phyloP scores from a whole-genome alignment of 2,888 invertebrate genomes.

The Allygus modestus region DNA sequence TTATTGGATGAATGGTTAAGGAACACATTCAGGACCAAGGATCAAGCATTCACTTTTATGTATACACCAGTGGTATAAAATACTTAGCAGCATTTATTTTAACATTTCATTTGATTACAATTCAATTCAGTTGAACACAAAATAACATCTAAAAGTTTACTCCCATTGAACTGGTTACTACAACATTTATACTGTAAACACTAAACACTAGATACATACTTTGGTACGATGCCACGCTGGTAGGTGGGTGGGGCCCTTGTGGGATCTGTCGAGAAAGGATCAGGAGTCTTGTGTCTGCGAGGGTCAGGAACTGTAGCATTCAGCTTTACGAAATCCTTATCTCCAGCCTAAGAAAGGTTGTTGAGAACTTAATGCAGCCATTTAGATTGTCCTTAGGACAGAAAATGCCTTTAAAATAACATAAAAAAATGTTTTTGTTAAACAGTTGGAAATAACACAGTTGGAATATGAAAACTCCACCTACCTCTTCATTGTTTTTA shows the following conservation, averaged over 20 bases:
- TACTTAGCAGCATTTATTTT: too few relatives aligned
- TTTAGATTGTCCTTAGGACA: neutral
- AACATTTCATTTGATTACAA: too few relatives aligned
- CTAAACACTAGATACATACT: conserved; percentile 64
- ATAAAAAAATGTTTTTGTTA: neutral
- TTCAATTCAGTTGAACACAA: too few relatives aligned
- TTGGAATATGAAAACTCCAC: neutral
- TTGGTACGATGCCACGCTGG: conserved; percentile 67
- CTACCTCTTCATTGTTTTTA: too few relatives aligned
- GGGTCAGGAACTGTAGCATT: conserved; percentile 60
- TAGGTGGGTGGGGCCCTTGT: conserved; percentile 66
- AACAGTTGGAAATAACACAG: neutral
- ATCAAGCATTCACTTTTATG: too few relatives aligned
- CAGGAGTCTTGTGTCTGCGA: conserved; percentile 51
- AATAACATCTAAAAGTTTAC: too few relatives aligned
- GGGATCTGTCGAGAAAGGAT: conserved; percentile 55
- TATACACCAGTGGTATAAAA: too few relatives aligned
- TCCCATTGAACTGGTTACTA: too few relatives aligned
- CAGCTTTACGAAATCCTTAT: conserved; percentile 61
- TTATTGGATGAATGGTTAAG: too few relatives aligned
- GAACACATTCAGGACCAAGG: too few relatives aligned
- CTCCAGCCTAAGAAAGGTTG: neutral
- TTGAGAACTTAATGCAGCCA: neutral
- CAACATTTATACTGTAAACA: too few relatives aligned
- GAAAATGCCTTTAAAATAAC: neutral